Conservation (phyloP, 2,888 invertebrate genomes). For the Atrina japonica region DNA sequence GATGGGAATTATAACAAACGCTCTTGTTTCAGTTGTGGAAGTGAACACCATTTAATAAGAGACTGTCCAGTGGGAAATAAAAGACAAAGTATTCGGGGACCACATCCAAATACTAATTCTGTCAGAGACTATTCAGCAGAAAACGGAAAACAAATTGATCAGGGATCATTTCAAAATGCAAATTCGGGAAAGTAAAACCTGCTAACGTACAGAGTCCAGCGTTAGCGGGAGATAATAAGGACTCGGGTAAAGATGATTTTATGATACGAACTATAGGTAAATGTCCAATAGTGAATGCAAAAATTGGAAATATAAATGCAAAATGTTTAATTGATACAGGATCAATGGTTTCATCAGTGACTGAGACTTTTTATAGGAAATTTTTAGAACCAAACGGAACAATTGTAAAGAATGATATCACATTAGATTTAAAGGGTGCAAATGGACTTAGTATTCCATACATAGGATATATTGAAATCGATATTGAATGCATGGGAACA, state of each 20-base stretch:
- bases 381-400: background rate
- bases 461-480: constrained; percentile 41
- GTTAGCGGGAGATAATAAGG: background rate
- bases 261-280: constrained; percentile 14
- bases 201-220: constrained; percentile 25
- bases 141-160: background rate
- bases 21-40: background rate
- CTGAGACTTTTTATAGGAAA: constrained; percentile 28
- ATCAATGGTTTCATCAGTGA: constrained; percentile 22
- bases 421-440: constrained; percentile 21
- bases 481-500: constrained; percentile 23
- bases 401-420: constrained; percentile 1
- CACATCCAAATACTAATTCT: too few relatives aligned
- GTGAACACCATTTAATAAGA: constrained; percentile 4
- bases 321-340: constrained; percentile 37
- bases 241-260: constrained; percentile 10
- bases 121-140: constrained; percentile 4
- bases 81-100: too few relatives aligned
- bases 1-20: background rate
- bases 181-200: constrained; percentile 21
- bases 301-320: constrained; percentile 10
- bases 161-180: too few relatives aligned
- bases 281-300: constrained; percentile 17
- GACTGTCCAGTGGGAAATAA: constrained; percentile 5
- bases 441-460: constrained; percentile 38